Percentiles rank a stretch among this genome's conserved stretches.
These are phyloP conservation scores for Gastracanthus pulcherrimus DNA, from an alignment of 2,888 invertebrate species.

Conservation along the genomic window DNA sequence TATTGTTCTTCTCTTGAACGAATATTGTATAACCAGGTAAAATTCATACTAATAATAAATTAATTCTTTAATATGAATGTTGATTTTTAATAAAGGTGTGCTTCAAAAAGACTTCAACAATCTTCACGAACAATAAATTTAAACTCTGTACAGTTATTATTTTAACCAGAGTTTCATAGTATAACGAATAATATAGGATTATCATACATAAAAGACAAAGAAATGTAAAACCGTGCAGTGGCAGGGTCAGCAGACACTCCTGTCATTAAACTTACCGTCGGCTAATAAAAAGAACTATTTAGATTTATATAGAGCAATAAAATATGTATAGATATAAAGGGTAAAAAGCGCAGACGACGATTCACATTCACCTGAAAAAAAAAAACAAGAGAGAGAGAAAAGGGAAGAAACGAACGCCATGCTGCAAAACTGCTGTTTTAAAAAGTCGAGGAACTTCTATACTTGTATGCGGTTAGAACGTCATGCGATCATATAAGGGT, in stretches of 20 bases:
- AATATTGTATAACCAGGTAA: too few relatives aligned
- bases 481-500: not conserved
- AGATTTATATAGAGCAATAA: not conserved
- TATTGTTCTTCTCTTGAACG: too few relatives aligned
- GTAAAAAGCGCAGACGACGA: not conserved
- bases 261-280: not conserved
- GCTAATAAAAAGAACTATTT: not conserved
- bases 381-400: not conserved
- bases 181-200: not conserved
- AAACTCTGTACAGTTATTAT: too few relatives aligned
- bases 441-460: too few relatives aligned
- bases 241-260: not conserved
- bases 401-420: not conserved
- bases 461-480: too few relatives aligned
- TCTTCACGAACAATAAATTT: too few relatives aligned
- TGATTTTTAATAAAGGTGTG: too few relatives aligned
- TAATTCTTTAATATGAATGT: too few relatives aligned
- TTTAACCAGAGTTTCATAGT: too few relatives aligned
- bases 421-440: not conserved
- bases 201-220: not conserved
- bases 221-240: not conserved
- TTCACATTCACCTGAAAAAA: not conserved
- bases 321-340: not conserved
- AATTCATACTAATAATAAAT: too few relatives aligned
- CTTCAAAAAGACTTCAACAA: too few relatives aligned